Conservation (phyloP, 2,888 invertebrate genomes). For the Hylaea fasciaria region DNA sequence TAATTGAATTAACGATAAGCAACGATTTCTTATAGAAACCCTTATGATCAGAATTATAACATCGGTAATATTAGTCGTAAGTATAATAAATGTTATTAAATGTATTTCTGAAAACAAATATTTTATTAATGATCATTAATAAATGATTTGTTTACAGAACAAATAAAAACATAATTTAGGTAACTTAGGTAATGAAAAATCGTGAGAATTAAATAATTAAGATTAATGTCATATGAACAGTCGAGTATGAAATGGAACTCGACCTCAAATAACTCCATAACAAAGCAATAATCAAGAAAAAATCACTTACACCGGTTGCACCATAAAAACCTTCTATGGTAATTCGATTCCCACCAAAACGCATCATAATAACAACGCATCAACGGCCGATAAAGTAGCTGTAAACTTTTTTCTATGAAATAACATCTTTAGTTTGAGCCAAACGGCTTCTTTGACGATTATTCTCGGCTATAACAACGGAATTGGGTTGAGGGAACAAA, state of each 20-base stretch:
- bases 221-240: background rate
- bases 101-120: no score
- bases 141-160: background rate
- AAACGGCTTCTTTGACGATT: conserved; percentile 75
- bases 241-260: background rate
- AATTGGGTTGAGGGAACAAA: conserved; percentile 70
- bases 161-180: background rate
- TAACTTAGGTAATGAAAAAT: no score
- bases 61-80: no score
- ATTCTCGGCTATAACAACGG: conserved; percentile 73
- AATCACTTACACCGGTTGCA: conserved; percentile 28
- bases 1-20: no score
- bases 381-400: conserved; percentile 42
- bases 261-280: background rate
- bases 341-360: conserved; percentile 55
- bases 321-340: conserved; percentile 47
- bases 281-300: conserved; percentile 15
- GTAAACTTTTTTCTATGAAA: conserved; percentile 51
- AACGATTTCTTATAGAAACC: no score
- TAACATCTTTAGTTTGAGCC: conserved; percentile 65
- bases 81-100: no score
- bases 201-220: no score
- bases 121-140: no score
- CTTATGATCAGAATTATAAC: no score
- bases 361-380: conserved; percentile 56